These are phyloP conservation scores for Clavelina lepadiformis DNA, from an alignment of 23 tunicate genomes.

Conservation along the genomic window DNA sequence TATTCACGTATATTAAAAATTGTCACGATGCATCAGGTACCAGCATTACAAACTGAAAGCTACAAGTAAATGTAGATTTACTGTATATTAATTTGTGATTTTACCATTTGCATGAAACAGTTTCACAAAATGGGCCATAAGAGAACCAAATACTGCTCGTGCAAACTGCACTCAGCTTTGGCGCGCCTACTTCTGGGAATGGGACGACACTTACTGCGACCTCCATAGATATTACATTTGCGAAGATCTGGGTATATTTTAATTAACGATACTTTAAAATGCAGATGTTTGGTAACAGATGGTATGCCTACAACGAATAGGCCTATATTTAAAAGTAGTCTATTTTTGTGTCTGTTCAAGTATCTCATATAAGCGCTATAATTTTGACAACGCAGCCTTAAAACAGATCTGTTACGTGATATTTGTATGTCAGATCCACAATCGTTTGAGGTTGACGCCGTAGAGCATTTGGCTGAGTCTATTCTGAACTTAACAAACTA, in stretches of 20 bases:
- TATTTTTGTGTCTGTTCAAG: too few species aligned
- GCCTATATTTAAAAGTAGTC: too few species aligned
- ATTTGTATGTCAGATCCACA: constrained; percentile 31
- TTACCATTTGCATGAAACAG: too few species aligned
- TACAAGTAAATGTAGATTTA: background rate
- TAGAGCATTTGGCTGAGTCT: background rate
- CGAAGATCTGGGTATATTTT: constrained; percentile 41
- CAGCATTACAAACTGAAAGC: too few species aligned
- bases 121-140: constrained; percentile 18
- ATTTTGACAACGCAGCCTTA: too few species aligned
- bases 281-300: too few species aligned
- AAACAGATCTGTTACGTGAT: too few species aligned
- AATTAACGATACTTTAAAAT: too few species aligned
- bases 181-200: constrained; percentile 32
- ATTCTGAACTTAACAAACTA: constrained; percentile 1
- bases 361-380: too few species aligned
- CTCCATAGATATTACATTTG: constrained; percentile 10
- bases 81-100: background rate
- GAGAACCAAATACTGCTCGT: constrained; percentile 8
- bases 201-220: constrained; percentile 64
- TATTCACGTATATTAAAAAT: too few species aligned
- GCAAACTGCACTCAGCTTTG: constrained; percentile 42
- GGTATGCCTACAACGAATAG: too few species aligned
- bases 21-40: too few species aligned
- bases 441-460: constrained; percentile 4